Base-by-base conservation (phyloP, 2,888 invertebrate species). In the Cosmopolites sordidus region DNA sequence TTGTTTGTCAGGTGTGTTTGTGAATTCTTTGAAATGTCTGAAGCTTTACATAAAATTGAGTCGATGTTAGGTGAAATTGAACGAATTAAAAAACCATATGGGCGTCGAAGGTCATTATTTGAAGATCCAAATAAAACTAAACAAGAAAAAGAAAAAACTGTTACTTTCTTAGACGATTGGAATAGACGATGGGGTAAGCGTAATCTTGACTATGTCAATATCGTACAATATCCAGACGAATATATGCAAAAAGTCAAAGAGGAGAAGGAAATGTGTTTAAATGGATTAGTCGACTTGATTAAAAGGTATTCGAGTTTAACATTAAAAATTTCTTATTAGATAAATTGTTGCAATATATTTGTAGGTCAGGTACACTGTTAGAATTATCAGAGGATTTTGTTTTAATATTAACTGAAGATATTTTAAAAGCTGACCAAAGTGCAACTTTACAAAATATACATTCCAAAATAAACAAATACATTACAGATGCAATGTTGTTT, bases 331-430 rank as follows among this genome's bases (percentile, higher is more conserved):
- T 22, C 22, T 22, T 22, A 22, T 5, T 22, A 5, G 22, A 22
- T 22, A 22, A 22, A n/a, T n/a, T n/a, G n/a, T n/a, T n/a, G 22
- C 8, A 22, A 22, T 8, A 22, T 22, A 22, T 22, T 22, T 22
- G 3, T 22, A 22, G 22, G 8, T 22, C 22, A 5, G 22, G 22
- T 5, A 5, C 22, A 22, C 22, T 22, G 22, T 22, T 22, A 22
- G 22, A 22, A 3, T 5, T 22, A 22, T 22, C 22, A 5, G 22
- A 22, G 22, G 22, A 22, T 22, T n/a, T 1, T 29, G 2, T 18
- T 42, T 48, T 48, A 42, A 41, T 48, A 48, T 33, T 41, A 42
- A 48, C 17, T 42, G 11, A 12, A 48, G 41, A 40, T 17, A n/a
- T 2, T 15, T 41, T 40, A 1, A 17, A 17, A 37, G 29, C 30